phyloP scores from a whole-genome alignment of 2,888 invertebrate species.

The Oligia strigilis region DNA sequence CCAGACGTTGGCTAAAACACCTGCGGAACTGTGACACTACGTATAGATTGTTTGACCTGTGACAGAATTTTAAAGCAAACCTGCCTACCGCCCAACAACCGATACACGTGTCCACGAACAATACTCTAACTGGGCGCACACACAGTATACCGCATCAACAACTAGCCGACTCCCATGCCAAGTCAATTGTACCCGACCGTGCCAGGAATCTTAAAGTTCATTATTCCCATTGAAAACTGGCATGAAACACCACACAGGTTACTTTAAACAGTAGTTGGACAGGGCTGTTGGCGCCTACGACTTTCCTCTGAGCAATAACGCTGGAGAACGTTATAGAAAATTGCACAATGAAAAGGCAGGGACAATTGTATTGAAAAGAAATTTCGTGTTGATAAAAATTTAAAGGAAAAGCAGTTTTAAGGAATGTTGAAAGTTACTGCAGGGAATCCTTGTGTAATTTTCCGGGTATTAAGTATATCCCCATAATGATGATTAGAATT shows the following conservation, averaged over 20 bases:
- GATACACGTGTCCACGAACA: conserved; percentile 11
- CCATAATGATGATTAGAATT: too few species aligned
- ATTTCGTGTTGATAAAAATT: not conserved
- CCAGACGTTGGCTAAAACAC: not conserved
- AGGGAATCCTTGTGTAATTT: not conserved
- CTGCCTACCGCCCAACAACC: not conserved
- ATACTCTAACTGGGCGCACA: conserved; percentile 14
- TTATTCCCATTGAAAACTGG: conserved; percentile 76
- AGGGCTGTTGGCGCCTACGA: conserved; percentile 21
- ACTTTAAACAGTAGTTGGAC: conserved; percentile 49
- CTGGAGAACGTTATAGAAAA: conserved; percentile 16
- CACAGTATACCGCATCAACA: conserved; percentile 51
- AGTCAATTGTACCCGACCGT: conserved; percentile 69
- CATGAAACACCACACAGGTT: conserved; percentile 66
- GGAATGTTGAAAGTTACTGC: too few species aligned
- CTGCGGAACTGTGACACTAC: not conserved
- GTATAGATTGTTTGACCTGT: not conserved
- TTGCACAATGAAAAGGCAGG: conserved; percentile 9
- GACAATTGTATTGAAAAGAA: conserved; percentile 2
- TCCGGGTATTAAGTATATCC: not conserved
- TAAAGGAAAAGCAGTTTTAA: not conserved
- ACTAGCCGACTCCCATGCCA: conserved; percentile 38
- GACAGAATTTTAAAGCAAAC: not conserved
- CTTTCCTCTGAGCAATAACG: conserved; percentile 37
- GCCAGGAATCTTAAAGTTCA: conserved; percentile 76